These are phyloP conservation scores for Ctenopoma multispine DNA, from an alignment of 2,797 vertebrate genomes.

Conservation along the genomic window DNA sequence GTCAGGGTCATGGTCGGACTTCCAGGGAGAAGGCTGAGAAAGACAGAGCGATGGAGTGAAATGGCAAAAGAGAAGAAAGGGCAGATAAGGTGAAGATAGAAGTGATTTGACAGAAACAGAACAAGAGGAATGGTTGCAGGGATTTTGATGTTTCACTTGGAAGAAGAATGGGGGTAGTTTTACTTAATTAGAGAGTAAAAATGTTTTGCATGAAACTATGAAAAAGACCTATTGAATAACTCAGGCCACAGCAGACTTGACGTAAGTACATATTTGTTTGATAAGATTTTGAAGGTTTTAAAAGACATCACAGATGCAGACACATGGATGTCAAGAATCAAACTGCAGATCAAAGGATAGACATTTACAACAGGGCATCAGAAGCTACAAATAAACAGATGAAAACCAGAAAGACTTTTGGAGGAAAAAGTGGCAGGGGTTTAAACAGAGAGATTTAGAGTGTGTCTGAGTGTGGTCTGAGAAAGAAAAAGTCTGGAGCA, in stretches of 20 bases:
- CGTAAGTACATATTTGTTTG: background rate
- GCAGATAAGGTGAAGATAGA: background rate
- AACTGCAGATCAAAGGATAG: slow-evolving; percentile 6
- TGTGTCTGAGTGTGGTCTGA: slow-evolving; percentile 18
- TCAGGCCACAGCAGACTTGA: too few relatives aligned
- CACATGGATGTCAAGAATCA: background rate
- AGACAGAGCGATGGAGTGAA: background rate
- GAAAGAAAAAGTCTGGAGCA: slow-evolving; percentile 32
- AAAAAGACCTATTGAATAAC: background rate
- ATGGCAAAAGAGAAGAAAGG: slow-evolving; percentile 1
- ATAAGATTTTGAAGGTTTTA: background rate
- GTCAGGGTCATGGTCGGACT: background rate
- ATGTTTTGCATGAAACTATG: background rate
- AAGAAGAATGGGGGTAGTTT: background rate
- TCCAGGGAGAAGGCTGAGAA: background rate
- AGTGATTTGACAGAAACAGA: background rate
- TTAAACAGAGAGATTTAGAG: slow-evolving; percentile 36
- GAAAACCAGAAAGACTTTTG: slow-evolving; percentile 12
- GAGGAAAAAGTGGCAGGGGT: slow-evolving; percentile 32
- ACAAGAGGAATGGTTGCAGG: background rate
- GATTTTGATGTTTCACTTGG: background rate
- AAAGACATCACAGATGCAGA: background rate
- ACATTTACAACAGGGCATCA: slow-evolving; percentile 15
- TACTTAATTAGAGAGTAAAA: background rate
- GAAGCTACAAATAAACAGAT: slow-evolving; percentile 7